Percentiles rank a stretch among this genome's conserved stretches.
Evolutionary conservation across 2,113 vertebrate genomes (phyloP).

Genomic region (Grammomys dolichurus): DNA sequence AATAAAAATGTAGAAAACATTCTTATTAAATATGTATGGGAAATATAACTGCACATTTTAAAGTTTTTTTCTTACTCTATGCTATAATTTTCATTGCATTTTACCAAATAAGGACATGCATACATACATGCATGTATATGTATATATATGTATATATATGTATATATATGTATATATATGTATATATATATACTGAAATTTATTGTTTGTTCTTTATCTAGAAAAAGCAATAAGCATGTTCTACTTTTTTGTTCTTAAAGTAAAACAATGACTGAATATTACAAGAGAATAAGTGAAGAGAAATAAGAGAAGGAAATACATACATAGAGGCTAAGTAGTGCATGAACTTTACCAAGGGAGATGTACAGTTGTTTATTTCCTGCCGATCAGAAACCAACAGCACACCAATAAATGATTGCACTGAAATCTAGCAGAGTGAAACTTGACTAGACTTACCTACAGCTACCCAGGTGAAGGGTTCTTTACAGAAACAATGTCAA

Average conservation of each 20-base stretch:
- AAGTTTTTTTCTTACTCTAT: neutral
- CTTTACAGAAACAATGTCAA: neutral
- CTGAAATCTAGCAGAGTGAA: neutral
- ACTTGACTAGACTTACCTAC: no score
- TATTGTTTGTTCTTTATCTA: neutral
- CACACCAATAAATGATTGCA: neutral
- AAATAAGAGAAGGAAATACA: neutral
- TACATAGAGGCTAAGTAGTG: neutral
- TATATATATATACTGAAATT: neutral
- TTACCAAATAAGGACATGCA: neutral
- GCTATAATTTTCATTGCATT: neutral
- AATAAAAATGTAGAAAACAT: neutral
- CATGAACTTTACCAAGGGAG: neutral
- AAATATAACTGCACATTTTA: neutral
- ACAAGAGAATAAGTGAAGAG: neutral
- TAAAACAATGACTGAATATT: neutral
- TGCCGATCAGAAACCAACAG: no score
- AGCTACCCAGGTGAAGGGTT: fast-evolving
- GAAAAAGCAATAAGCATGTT: neutral
- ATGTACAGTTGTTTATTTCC: neutral
- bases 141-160: no score
- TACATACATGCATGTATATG: no score
- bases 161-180: neutral
- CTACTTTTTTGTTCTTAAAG: neutral
- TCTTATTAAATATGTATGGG: neutral